Evolutionary conservation across 2,113 vertebrate species (phyloP).

Genomic region (Nicator chloris): DNA sequence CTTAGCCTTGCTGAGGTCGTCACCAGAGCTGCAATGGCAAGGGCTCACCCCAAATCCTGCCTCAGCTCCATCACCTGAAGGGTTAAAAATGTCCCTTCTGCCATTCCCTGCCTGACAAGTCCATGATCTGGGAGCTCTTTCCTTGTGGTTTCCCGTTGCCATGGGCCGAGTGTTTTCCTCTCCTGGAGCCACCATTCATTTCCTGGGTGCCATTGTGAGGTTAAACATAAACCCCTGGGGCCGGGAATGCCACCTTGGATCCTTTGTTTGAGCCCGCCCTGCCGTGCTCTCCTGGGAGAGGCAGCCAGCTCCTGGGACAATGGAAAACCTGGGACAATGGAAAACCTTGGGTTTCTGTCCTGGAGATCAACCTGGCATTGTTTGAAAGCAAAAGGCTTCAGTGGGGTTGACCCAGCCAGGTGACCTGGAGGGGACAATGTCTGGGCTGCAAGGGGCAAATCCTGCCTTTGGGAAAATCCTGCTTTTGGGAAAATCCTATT

Average conservation of each 20-base stretch:
- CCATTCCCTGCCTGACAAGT: not conserved
- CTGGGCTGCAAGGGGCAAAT: not conserved
- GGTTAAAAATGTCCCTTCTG: not conserved
- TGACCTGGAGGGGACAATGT: not conserved
- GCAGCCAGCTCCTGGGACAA: conserved; percentile 50
- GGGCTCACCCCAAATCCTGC: not conserved
- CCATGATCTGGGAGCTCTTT: not conserved
- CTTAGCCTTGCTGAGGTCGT: accelerated
- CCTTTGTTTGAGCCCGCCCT: conserved; percentile 66
- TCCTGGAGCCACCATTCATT: conserved; percentile 37
- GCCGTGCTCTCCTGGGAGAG: conserved; percentile 50
- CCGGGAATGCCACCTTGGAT: not conserved
- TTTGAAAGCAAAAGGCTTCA: not conserved
- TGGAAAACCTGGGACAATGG: not conserved
- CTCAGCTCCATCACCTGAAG: not conserved
- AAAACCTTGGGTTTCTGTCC: not conserved
- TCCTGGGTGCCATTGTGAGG: conserved; percentile 52
- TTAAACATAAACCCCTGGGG: conserved; percentile 34
- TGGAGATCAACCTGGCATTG: conserved; percentile 31
- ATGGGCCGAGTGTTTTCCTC: not conserved
- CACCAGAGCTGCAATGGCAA: not conserved
- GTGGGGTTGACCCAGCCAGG: conserved; percentile 7
- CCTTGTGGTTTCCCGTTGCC: conserved; percentile 45
- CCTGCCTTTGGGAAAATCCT: not conserved
- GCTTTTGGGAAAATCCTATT: accelerated